Percentiles rank a stretch among this genome's conserved stretches.
Evolutionary conservation across 2,113 vertebrate species (phyloP).

Genomic region (Emydocephalus ijimae): DNA sequence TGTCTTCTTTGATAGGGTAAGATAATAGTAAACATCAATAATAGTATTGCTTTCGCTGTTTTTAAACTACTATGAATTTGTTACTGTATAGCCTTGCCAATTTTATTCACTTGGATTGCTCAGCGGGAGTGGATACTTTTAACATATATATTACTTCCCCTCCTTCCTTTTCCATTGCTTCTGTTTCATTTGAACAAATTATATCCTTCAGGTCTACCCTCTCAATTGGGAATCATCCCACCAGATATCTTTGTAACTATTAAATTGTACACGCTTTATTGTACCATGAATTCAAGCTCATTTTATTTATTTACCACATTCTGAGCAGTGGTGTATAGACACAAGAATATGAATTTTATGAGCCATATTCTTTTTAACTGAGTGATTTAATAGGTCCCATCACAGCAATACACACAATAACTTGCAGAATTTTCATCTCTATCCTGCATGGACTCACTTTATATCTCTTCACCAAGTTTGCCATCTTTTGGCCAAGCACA

Average conservation of each 20-base stretch:
- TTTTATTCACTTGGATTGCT: neutral
- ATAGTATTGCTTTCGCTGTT: neutral
- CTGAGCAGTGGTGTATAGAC: neutral
- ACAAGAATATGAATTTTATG: neutral
- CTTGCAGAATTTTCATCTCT: neutral
- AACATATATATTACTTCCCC: neutral
- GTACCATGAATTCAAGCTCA: neutral
- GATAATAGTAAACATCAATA: neutral
- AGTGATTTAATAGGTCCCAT: neutral
- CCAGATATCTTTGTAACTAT: neutral
- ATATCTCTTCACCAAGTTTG: neutral
- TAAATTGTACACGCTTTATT: neutral
- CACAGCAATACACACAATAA: neutral
- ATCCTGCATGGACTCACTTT: neutral
- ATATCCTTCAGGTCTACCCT: neutral
- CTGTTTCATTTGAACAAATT: neutral
- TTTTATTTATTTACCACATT: neutral
- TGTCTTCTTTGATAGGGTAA: neutral
- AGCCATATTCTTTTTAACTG: neutral
- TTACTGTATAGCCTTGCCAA: neutral
- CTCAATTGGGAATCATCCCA: neutral
- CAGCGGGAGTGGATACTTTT: neutral
- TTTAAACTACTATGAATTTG: neutral
- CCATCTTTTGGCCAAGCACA: neutral
- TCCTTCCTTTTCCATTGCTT: neutral